Conservation (phyloP, 2,797 vertebrate genomes). For the Prunella strophiata region DNA sequence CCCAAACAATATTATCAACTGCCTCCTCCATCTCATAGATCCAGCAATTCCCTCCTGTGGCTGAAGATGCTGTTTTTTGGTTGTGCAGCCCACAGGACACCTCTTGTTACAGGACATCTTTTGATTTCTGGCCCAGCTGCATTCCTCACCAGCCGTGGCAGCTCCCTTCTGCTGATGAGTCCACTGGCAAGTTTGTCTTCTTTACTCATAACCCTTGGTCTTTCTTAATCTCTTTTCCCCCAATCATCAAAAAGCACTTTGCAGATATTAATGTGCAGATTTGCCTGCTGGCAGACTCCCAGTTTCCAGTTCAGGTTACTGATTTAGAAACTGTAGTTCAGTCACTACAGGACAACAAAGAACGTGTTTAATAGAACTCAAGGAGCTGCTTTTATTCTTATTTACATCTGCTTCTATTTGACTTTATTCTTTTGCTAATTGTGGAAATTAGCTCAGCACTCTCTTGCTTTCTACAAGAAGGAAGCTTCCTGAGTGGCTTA, state of each 20-base stretch:
- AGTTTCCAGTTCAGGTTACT: neutral
- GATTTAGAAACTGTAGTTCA: neutral
- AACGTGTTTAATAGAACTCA: neutral
- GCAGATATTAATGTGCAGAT: neutral
- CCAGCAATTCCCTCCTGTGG: neutral
- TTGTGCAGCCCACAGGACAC: neutral
- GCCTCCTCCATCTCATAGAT: neutral
- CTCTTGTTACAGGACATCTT: neutral
- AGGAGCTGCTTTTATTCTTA: neutral
- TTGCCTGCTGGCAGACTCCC: neutral
- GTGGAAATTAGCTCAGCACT: neutral
- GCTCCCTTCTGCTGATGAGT: neutral
- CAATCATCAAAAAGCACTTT: neutral
- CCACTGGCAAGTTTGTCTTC: neutral
- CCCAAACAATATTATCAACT: neutral
- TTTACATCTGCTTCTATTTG: neutral
- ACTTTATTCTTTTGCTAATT: neutral
- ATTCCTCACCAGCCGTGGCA: neutral
- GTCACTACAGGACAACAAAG: neutral
- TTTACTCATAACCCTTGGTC: neutral
- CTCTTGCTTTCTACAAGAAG: neutral
- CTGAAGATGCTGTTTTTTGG: neutral
- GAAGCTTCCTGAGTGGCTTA: neutral
- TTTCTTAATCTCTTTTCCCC: neutral
- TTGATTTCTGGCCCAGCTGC: slow-evolving; percentile 2